Percentiles rank a stretch among this genome's conserved stretches.
Evolutionary conservation across 2,113 vertebrate genomes (phyloP).

Genomic region (Dasyurus viverrinus): DNA sequence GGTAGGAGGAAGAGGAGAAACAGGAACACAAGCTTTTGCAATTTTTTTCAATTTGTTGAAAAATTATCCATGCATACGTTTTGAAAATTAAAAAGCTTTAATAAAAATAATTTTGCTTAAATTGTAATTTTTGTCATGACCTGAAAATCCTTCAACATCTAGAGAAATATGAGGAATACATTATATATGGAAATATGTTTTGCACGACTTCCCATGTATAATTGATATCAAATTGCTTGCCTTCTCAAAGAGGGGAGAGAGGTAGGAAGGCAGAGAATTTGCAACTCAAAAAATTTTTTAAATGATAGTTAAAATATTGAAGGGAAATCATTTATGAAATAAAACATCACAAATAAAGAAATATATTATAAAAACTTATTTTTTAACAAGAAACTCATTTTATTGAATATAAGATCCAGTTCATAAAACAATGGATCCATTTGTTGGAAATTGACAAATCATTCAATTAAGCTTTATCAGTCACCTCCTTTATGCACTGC

Average conservation of each 20-base stretch:
- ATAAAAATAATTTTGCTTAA: neutral
- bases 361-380: neutral
- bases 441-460: neutral
- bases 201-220: neutral
- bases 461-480: neutral
- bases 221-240: neutral
- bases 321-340: neutral
- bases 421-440: neutral
- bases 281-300: neutral
- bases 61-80: no score
- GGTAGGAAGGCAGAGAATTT: neutral
- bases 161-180: neutral
- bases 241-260: neutral
- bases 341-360: neutral
- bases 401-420: neutral
- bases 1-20: no score
- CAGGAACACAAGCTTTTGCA: no score
- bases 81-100: no score
- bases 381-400: neutral
- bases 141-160: neutral
- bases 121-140: neutral
- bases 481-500: neutral
- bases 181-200: neutral
- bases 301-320: no score
- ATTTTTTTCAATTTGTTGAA: no score